A percentile compares a stretch with the other conserved stretches of the same genome.
Evolutionary conservation across 1,140 invertebrate species (phyloP).

Genomic region (Panonychus citri): DNA sequence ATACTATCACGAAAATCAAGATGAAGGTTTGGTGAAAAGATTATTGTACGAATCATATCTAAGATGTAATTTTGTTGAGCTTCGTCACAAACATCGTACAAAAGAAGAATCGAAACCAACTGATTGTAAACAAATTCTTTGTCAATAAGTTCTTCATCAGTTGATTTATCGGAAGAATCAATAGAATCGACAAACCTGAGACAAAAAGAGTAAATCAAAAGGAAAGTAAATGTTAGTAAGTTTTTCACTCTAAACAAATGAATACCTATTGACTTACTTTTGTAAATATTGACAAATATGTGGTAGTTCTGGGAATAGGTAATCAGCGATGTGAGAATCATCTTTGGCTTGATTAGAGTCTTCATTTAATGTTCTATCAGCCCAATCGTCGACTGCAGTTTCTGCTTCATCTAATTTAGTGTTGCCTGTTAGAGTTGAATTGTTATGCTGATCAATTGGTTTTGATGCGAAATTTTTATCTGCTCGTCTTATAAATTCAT

Average conservation of each 20-base stretch:
- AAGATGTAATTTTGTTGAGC: background rate
- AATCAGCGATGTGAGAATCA: background rate
- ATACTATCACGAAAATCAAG: background rate
- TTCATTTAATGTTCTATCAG: background rate
- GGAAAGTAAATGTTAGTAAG: background rate
- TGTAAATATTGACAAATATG: slow-evolving; percentile 1
- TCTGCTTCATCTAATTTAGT: background rate
- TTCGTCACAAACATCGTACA: slow-evolving; percentile 1
- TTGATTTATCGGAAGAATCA: background rate
- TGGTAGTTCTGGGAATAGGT: slow-evolving; percentile 2
- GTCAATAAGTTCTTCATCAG: background rate
- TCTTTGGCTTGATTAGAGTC: background rate
- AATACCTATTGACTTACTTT: background rate
- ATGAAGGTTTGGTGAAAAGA: background rate
- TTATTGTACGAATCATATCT: background rate
- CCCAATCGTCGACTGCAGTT: background rate
- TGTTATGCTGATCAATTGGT: background rate
- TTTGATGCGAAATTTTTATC: background rate
- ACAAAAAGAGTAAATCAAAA: background rate
- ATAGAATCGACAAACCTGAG: background rate
- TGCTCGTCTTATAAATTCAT: background rate
- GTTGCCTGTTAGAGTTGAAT: background rate
- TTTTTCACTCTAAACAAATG: background rate
- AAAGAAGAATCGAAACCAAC: background rate
- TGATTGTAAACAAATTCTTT: slow-evolving; percentile 2